phyloP scores from a whole-genome alignment of 2,888 invertebrate genomes.

The Orthosia gracilis region DNA sequence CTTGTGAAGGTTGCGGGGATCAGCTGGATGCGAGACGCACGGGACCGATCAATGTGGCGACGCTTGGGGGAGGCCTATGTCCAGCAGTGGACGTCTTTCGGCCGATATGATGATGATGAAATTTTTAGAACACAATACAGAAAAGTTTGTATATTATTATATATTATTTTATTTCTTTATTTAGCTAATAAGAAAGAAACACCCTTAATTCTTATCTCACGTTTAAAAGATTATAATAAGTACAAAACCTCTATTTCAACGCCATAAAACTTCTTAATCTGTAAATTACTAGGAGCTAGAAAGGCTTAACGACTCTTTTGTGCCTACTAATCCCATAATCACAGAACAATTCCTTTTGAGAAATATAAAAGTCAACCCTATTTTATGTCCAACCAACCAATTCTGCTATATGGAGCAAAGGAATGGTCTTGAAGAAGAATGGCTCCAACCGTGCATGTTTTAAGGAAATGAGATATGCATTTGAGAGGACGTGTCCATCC shows the following conservation, averaged over 20 bases:
- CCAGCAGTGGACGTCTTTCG: too few species aligned
- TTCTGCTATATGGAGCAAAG: neutral
- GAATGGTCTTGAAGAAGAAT: slow-evolving; percentile 7
- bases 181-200: neutral
- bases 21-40: too few species aligned
- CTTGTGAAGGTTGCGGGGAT: too few species aligned
- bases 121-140: too few species aligned
- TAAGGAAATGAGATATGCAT: slow-evolving; percentile 21
- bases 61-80: too few species aligned
- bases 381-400: neutral
- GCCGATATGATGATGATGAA: too few species aligned
- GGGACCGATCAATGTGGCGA: too few species aligned
- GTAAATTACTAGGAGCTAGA: neutral
- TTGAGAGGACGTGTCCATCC: neutral
- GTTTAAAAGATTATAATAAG: neutral
- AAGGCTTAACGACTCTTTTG: neutral
- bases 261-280: neutral
- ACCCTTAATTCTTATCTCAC: neutral
- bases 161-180: too few species aligned
- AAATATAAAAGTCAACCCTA: neutral
- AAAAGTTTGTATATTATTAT: too few species aligned
- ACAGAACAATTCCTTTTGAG: neutral
- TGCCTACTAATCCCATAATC: neutral
- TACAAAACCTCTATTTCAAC: neutral
- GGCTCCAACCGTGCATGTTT: slow-evolving; percentile 21